Base-by-base conservation (phyloP, 2,113 vertebrate species). In the Phyllostomus discolor region DNA sequence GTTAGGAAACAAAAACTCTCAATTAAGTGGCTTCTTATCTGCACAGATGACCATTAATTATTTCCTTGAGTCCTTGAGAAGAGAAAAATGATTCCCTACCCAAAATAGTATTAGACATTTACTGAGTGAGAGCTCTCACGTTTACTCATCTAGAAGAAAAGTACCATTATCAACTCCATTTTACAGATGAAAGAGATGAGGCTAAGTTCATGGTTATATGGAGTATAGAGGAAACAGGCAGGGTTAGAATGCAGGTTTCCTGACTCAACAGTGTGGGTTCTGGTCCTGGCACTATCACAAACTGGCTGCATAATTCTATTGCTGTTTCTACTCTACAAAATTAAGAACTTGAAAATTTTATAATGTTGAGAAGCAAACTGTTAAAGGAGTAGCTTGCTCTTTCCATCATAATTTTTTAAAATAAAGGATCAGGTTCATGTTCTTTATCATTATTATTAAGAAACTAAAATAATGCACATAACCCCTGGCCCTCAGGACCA, bases 1-100 rank as follows among this genome's bases (percentile, higher is more conserved):
- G 83, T 50, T 83, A 79, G 16, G 80, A 89, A 89, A 96, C 31
- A 97, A 94, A 88, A 96, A 70, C 38, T 84, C 70, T 62, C 43
- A 69, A 67, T 41, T 69, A 93, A 87, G 67, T 35, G 93, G 46
- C 72, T 91, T 95, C 69, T 69, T 87, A 93, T 54, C 59, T 82
- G 89, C 81, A 82, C 38, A 70, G 66, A 57, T 67, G 82, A 91
- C 31, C 16, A 38, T 94, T 90, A 82, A 95, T 73, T 87, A 96
- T 81, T 88, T 94, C n/a, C 38, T 89, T 57, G 46, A 85, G 78
- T 90, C 24, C 73, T 52, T 86, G 87, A 84, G 33, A 52, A 64
- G 84, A 48, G 72, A 41, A 90, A 88, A 96, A 95, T 78, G 69
- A 62, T 14, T 91, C 46, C 41, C 26, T 35, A 41, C 2, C 8